These are phyloP conservation scores for Sisor rabdophorus DNA, from an alignment of 2,113 vertebrate genomes.

Conservation along the genomic window DNA sequence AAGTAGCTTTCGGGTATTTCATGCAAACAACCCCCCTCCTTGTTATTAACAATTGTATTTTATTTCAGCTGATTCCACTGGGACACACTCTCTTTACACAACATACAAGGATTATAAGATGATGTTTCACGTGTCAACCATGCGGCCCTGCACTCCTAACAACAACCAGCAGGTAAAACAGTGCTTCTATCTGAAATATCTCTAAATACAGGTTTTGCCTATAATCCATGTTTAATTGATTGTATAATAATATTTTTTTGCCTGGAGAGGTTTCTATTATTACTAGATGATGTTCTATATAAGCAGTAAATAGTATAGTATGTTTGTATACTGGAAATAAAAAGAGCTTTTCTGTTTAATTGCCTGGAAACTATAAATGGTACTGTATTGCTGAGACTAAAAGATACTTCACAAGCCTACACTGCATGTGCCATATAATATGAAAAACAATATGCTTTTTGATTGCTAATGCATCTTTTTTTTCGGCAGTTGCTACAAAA, in stretches of 20 bases:
- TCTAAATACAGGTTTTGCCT: neutral
- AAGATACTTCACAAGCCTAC: neutral
- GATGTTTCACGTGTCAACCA: slow-evolving; percentile 76
- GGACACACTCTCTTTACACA: slow-evolving; percentile 72
- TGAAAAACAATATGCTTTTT: neutral
- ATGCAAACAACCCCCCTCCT: too few relatives aligned
- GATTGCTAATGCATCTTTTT: neutral
- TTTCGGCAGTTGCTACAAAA: slow-evolving; percentile 82
- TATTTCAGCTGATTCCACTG: slow-evolving; percentile 69
- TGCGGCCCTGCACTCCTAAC: slow-evolving; percentile 97
- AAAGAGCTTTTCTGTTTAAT: neutral
- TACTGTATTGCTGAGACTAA: neutral
- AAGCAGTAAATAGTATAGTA: too few relatives aligned
- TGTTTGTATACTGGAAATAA: neutral
- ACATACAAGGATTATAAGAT: slow-evolving; percentile 72
- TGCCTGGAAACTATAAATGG: neutral
- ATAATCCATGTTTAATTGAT: neutral
- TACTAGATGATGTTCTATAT: neutral
- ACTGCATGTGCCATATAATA: neutral
- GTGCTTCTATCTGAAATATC: neutral
- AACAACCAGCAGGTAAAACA: slow-evolving; percentile 91
- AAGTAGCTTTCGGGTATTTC: too few relatives aligned
- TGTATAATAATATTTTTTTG: neutral
- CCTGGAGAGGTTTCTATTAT: neutral
- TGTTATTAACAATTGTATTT: neutral